Conservation (phyloP, 1,140 invertebrate species). For the Metopolophium dirhodum region DNA sequence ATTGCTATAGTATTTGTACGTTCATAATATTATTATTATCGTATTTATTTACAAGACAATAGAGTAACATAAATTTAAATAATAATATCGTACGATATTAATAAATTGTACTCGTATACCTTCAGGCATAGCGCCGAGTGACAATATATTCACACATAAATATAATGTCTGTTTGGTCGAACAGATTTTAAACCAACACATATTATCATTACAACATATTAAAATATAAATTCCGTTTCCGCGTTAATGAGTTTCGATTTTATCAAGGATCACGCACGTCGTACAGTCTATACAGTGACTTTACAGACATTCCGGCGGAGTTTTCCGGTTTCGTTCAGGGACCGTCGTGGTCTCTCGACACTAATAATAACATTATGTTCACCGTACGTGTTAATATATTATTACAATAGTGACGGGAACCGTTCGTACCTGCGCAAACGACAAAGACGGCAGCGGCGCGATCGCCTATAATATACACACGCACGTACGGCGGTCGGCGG, state of each 20-base stretch:
- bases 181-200: no score
- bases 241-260: not conserved
- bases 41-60: no score
- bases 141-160: no score
- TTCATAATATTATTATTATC: no score
- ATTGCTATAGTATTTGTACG: no score
- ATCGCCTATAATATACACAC: not conserved
- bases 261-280: not conserved
- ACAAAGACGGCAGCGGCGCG: not conserved
- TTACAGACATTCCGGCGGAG: not conserved
- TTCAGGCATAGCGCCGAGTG: no score
- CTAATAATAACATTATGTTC: not conserved
- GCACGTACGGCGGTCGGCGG: not conserved
- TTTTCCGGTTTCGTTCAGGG: not conserved
- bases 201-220: not conserved
- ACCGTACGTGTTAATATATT: not conserved
- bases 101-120: no score
- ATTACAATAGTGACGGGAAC: not conserved
- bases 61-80: no score
- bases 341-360: not conserved
- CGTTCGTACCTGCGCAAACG: not conserved
- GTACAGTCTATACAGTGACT: not conserved
- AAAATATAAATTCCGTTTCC: not conserved
- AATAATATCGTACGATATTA: no score
- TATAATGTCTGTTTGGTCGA: no score